Evolutionary conservation across 2,113 vertebrate genomes (phyloP).

Genomic region (Hoplias malabaricus): DNA sequence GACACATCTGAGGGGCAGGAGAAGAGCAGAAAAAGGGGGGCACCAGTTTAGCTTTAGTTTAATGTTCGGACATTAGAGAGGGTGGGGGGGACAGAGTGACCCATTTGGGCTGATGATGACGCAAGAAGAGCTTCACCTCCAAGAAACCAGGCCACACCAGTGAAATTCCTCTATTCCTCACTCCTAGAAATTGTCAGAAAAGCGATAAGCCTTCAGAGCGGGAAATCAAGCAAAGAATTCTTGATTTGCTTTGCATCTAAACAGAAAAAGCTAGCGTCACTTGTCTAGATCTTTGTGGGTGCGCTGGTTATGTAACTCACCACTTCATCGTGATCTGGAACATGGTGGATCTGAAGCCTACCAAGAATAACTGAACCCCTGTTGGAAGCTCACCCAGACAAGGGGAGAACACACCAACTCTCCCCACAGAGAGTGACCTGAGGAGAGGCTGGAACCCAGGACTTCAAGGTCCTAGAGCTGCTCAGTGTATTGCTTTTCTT

Average conservation of each 20-base stretch:
- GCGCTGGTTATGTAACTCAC: background rate
- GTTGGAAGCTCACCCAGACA: no score
- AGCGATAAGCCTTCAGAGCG: no score
- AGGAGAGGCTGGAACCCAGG: no score
- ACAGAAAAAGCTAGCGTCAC: background rate
- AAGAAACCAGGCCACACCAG: slow-evolving; percentile 23
- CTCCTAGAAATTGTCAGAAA: no score
- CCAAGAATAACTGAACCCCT: no score
- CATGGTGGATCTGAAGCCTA: no score
- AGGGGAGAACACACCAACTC: no score
- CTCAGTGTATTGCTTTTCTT: no score
- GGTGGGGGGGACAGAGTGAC: slow-evolving; percentile 20
- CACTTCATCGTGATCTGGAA: no score
- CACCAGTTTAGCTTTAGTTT: slow-evolving; percentile 10
- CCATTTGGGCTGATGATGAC: slow-evolving; percentile 13
- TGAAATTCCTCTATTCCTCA: no score
- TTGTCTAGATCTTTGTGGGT: background rate
- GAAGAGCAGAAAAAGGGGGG: slow-evolving; percentile 6
- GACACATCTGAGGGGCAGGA: slow-evolving; percentile 2
- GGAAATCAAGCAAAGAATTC: background rate
- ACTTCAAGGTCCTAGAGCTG: no score
- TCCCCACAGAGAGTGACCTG: no score
- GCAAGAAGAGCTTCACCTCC: background rate
- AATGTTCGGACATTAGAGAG: background rate
- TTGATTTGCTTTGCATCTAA: background rate